Evolutionary conservation across 2,113 vertebrate genomes (phyloP).

Genomic region (Athene noctua): DNA sequence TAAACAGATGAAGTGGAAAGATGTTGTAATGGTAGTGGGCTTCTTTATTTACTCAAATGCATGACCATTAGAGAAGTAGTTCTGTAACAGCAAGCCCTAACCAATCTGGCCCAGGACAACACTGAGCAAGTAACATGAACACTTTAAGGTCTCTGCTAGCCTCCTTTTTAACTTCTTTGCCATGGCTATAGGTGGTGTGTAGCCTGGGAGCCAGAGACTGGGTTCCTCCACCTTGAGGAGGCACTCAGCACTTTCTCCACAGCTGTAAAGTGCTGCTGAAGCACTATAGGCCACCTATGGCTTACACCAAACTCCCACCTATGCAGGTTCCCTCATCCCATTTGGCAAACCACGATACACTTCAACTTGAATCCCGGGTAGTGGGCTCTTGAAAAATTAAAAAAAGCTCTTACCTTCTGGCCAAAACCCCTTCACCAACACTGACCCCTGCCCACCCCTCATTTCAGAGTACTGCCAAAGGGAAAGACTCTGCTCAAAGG

Average conservation of each 20-base stretch:
- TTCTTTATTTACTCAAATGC: background rate
- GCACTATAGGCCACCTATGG: background rate
- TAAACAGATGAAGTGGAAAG: conserved; percentile 16
- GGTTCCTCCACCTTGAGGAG: background rate
- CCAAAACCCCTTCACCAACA: background rate
- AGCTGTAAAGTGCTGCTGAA: background rate
- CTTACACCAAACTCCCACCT: background rate
- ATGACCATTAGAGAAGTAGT: background rate
- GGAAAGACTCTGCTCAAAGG: background rate
- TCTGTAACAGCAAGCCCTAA: background rate
- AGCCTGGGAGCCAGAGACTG: background rate
- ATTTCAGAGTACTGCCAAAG: background rate
- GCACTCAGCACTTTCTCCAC: background rate
- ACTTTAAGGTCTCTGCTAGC: background rate
- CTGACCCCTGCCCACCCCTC: background rate
- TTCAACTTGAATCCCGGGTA: background rate
- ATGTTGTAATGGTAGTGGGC: background rate
- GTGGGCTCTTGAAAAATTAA: background rate
- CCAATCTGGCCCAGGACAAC: background rate
- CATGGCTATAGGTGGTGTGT: background rate
- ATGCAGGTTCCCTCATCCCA: background rate
- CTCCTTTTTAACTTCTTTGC: background rate
- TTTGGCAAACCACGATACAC: background rate
- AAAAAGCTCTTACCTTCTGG: background rate
- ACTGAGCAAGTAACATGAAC: background rate